Percentiles rank a stretch among this genome's conserved stretches.
phyloP scores from a whole-genome alignment of 2,113 vertebrate species.

The Gavialis gangeticus region DNA sequence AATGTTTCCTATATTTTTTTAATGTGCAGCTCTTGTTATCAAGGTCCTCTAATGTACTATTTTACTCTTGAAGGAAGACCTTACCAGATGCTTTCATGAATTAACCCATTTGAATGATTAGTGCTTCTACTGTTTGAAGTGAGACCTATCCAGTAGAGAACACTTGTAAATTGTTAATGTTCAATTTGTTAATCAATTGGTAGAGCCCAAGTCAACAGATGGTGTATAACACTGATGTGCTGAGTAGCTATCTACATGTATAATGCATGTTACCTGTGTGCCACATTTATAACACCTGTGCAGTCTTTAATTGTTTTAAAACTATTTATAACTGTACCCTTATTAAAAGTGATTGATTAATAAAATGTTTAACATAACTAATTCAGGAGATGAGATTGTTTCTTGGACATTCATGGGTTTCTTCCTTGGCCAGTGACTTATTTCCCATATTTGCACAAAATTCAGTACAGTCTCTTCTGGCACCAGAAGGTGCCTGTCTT shows the following conservation, averaged over 20 bases:
- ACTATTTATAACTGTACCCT: neutral
- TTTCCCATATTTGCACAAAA: too few relatives aligned
- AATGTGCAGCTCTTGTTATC: neutral
- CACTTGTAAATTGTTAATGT: constrained; percentile 8
- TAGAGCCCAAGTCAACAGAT: neutral
- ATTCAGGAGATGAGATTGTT: neutral
- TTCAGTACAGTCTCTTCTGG: neutral
- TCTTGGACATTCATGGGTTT: too few relatives aligned
- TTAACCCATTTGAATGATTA: neutral
- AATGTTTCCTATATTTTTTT: neutral
- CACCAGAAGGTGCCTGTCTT: constrained; percentile 5
- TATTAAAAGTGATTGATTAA: neutral
- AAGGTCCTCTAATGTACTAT: neutral
- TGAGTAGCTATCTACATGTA: neutral
- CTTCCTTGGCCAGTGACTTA: too few relatives aligned
- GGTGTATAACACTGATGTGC: neutral
- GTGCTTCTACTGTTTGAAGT: neutral
- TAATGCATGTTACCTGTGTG: neutral
- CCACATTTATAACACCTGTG: neutral
- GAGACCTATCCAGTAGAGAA: neutral
- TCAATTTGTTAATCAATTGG: neutral
- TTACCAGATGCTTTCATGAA: neutral
- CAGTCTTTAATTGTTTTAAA: neutral
- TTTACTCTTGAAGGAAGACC: neutral
- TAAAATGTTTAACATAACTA: neutral